These are phyloP conservation scores for Druceiella hillmani DNA, from an alignment of 2,888 invertebrate genomes.

Conservation along the genomic window DNA sequence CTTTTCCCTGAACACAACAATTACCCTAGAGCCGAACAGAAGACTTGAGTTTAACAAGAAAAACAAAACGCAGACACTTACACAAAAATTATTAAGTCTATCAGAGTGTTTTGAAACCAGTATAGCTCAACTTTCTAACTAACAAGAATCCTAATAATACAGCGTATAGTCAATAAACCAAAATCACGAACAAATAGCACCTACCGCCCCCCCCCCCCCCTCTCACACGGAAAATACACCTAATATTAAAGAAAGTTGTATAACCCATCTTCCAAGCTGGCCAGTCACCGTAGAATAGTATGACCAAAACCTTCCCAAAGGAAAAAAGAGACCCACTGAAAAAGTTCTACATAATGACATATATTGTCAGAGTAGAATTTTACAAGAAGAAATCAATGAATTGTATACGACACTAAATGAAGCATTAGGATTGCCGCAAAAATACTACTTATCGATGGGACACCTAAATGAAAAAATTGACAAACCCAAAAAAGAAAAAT, in stretches of 20 bases:
- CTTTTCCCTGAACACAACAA: slow-evolving; percentile 7
- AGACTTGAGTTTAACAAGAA: slow-evolving; percentile 17
- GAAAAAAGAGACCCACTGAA: too few relatives aligned
- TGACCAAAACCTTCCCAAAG: too few relatives aligned
- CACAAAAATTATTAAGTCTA: slow-evolving; percentile 14
- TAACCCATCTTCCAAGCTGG: slow-evolving; percentile 8
- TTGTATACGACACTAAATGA: too few relatives aligned
- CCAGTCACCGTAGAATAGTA: slow-evolving; percentile 7
- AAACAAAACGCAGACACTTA: slow-evolving; percentile 13
- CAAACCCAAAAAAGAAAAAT: too few relatives aligned
- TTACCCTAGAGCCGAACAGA: slow-evolving; percentile 1
- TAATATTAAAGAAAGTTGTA: slow-evolving; percentile 5
- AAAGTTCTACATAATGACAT: too few relatives aligned
- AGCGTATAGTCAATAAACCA: slow-evolving; percentile 3
- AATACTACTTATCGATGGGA: too few relatives aligned
- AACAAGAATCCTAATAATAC: slow-evolving; percentile 16
- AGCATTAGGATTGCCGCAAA: too few relatives aligned
- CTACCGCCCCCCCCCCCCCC: slow-evolving; percentile 7
- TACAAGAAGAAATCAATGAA: too few relatives aligned
- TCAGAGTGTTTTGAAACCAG: slow-evolving; percentile 21
- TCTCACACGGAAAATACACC: slow-evolving; percentile 3
- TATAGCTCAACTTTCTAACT: slow-evolving; percentile 18
- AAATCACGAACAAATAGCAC: slow-evolving; percentile 3
- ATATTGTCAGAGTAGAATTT: too few relatives aligned
- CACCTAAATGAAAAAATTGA: too few relatives aligned